phyloP scores from a whole-genome alignment of 2,797 vertebrate genomes.

The Rhincodon typus region DNA sequence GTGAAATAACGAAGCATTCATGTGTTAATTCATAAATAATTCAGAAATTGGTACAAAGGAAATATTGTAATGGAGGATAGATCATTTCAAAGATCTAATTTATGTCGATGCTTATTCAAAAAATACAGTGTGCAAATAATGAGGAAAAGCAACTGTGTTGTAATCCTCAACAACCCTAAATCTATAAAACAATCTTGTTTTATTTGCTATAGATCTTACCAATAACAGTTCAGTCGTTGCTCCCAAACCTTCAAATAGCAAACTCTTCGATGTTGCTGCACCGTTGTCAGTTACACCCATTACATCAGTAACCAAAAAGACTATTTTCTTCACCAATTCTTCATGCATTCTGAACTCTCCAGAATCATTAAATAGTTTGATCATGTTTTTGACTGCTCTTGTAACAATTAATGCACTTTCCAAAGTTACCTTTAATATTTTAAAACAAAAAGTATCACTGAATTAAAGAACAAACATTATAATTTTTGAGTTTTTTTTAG shows the following conservation, averaged over 20 bases:
- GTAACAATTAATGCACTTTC: constrained; percentile 50
- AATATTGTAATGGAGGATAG: no score
- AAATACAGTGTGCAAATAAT: background rate
- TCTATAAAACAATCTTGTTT: background rate
- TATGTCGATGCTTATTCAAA: background rate
- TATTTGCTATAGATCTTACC: constrained; percentile 52
- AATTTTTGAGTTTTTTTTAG: background rate
- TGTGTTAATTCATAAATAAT: background rate
- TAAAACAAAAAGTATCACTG: background rate
- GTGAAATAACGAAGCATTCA: background rate
- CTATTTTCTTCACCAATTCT: constrained; percentile 44
- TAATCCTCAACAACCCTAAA: background rate
- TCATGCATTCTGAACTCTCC: constrained; percentile 39
- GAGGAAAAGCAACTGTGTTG: background rate
- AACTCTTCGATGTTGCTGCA: constrained; percentile 37
- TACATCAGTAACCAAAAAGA: constrained; percentile 54
- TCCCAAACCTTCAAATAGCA: constrained; percentile 52
- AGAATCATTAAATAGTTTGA: constrained; percentile 41
- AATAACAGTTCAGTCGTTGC: constrained; percentile 55
- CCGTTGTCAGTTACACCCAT: constrained; percentile 48
- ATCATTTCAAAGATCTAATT: background rate
- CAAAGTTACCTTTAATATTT: constrained; percentile 54
- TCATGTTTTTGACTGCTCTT: constrained; percentile 44
- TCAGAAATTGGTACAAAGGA: no score
- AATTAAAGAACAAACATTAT: background rate